Percentiles rank a stretch among this genome's conserved stretches.
phyloP scores from a whole-genome alignment of 2,888 invertebrate species.

The Diabrotica balteata region DNA sequence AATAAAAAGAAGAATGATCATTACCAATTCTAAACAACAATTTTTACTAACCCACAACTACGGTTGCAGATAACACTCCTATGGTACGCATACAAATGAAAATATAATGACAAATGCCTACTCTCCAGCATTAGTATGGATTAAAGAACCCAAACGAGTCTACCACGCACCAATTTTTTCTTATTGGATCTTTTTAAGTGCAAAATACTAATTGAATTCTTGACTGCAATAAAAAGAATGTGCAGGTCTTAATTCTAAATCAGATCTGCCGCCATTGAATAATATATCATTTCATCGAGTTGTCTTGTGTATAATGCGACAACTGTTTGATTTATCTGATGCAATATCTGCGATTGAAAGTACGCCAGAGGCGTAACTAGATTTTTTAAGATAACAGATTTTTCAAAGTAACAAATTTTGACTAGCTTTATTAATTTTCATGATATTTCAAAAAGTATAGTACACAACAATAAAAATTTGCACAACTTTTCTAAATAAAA shows the following conservation, averaged over 20 bases:
- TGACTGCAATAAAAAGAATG: constrained; percentile 11
- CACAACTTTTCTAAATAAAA: too few species aligned
- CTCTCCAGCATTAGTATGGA: background rate
- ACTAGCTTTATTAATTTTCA: too few species aligned
- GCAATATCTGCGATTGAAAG: constrained; percentile 1
- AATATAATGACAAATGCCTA: background rate
- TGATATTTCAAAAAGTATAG: too few species aligned
- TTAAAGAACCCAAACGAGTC: background rate
- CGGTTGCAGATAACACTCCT: too few species aligned
- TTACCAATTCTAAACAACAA: too few species aligned
- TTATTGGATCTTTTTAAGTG: background rate
- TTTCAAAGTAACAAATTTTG: too few species aligned
- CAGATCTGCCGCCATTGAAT: constrained; percentile 15
- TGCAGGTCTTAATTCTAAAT: constrained; percentile 15
- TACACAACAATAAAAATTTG: too few species aligned
- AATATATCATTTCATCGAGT: constrained; percentile 15
- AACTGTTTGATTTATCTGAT: constrained; percentile 11
- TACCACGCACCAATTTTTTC: constrained; percentile 1
- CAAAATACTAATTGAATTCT: constrained; percentile 12
- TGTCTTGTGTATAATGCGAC: constrained; percentile 14
- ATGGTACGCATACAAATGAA: too few species aligned
- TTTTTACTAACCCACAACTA: too few species aligned
- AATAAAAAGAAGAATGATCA: too few species aligned
- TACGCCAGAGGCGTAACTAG: too few species aligned
- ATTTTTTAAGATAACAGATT: too few species aligned